phyloP scores from a whole-genome alignment of 1,140 invertebrate genomes.

The Halotydeus destructor region DNA sequence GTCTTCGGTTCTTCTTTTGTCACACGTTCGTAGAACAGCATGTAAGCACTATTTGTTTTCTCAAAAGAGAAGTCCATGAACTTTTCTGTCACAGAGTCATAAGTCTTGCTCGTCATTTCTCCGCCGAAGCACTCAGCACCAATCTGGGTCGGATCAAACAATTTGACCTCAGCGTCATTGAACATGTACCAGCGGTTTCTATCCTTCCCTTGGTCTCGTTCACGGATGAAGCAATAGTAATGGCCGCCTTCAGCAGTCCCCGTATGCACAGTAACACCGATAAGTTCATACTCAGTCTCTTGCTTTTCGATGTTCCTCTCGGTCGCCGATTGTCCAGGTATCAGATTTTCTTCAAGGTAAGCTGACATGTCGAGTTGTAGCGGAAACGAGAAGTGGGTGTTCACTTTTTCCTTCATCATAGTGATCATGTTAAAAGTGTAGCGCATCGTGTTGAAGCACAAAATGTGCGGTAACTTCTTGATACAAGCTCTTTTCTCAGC shows the following conservation, averaged over 20 bases:
- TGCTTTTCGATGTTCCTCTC: constrained; percentile 28
- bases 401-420: constrained; percentile 90
- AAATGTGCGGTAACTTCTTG: constrained; percentile 70
- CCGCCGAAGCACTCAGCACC: constrained; percentile 88
- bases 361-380: constrained; percentile 75
- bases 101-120: constrained; percentile 90
- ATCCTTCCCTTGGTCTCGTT: constrained; percentile 33
- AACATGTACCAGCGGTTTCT: constrained; percentile 52
- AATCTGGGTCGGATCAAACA: constrained; percentile 79
- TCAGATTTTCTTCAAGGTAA: constrained; percentile 79
- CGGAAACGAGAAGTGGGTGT: constrained; percentile 92
- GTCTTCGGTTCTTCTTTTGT: constrained; percentile 7
- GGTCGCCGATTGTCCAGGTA: constrained; percentile 40
- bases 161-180: constrained; percentile 88
- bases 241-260: constrained; percentile 89
- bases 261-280: constrained; percentile 86
- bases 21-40: constrained; percentile 79
- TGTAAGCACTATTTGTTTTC: constrained; percentile 91
- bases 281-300: constrained; percentile 63
- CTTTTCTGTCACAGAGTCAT: constrained; percentile 83
- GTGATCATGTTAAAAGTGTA: constrained; percentile 95
- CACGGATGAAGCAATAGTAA: constrained; percentile 87
- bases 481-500: constrained; percentile 87
- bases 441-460: constrained; percentile 94
- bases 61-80: constrained; percentile 94